Percentiles rank a stretch among this genome's conserved stretches.
Evolutionary conservation across 2,888 invertebrate genomes (phyloP).

Genomic region (Thereva unica): DNA sequence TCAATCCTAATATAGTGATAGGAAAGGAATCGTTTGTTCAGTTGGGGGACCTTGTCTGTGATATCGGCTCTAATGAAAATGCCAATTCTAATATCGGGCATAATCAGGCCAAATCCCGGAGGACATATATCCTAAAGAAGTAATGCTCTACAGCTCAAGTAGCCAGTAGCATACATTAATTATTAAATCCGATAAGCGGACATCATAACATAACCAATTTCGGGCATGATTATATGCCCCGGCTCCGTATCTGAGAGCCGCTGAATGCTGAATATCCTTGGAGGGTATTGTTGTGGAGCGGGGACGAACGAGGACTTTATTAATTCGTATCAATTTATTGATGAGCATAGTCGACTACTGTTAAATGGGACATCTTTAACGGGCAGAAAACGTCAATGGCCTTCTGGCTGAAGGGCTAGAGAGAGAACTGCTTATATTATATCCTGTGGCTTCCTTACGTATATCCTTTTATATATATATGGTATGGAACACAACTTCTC

Average conservation of each 20-base stretch:
- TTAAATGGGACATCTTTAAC: no score
- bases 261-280: slow-evolving; percentile 11
- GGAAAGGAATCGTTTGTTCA: slow-evolving; percentile 20
- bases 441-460: not conserved
- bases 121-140: slow-evolving; percentile 21
- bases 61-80: slow-evolving; percentile 23
- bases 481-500: slow-evolving; percentile 28
- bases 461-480: not conserved
- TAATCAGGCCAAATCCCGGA: slow-evolving; percentile 20
- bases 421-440: not conserved
- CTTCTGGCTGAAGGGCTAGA: slow-evolving; percentile 3
- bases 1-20: slow-evolving; percentile 30
- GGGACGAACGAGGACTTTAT: not conserved
- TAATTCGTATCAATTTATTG: no score
- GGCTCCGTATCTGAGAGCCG: not conserved
- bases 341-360: no score
- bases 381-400: no score
- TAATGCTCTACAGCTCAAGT: not conserved
- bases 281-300: not conserved
- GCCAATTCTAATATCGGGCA: slow-evolving; percentile 2
- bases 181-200: slow-evolving; percentile 34
- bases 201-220: slow-evolving; percentile 32
- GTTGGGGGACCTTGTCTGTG: not conserved
- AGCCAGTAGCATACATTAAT: slow-evolving; percentile 18
- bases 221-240: slow-evolving; percentile 4